phyloP scores from a whole-genome alignment of 2,797 vertebrate genomes.

The Gallinago stenura region DNA sequence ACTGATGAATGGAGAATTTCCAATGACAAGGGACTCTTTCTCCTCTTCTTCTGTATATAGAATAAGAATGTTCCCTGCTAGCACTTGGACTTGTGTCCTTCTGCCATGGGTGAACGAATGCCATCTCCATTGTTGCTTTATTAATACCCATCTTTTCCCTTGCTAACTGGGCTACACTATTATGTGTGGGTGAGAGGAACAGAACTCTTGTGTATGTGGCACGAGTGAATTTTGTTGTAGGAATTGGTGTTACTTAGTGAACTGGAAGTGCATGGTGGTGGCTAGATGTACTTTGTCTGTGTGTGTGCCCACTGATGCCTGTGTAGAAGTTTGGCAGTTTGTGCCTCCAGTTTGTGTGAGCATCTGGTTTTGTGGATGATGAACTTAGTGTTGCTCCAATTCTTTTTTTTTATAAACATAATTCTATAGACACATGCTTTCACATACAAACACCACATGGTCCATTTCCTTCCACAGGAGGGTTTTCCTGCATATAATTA shows the following conservation, averaged over 20 bases:
- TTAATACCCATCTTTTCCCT: conserved; percentile 46
- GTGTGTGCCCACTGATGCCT: background rate
- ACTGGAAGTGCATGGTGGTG: conserved; percentile 43
- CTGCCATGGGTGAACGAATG: conserved; percentile 56
- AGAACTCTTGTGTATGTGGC: background rate
- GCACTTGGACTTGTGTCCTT: conserved; percentile 57
- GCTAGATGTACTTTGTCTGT: conserved; percentile 25
- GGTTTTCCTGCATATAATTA: background rate
- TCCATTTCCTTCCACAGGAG: background rate
- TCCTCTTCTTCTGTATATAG: conserved; percentile 72
- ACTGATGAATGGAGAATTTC: conserved; percentile 58
- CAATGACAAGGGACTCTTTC: conserved; percentile 67
- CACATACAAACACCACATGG: background rate
- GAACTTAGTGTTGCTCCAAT: background rate
- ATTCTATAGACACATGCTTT: background rate
- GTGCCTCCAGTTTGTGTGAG: background rate
- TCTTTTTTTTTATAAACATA: background rate
- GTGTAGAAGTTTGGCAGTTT: conserved; percentile 19
- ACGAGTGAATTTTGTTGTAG: background rate
- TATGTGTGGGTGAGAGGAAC: background rate
- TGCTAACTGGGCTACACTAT: conserved; percentile 6
- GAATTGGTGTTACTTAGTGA: background rate
- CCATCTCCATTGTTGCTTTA: conserved; percentile 68
- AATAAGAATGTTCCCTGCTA: conserved; percentile 68
- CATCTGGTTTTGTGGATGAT: background rate